phyloP scores from a whole-genome alignment of 2,888 invertebrate genomes.

The Cordilura impudica region DNA sequence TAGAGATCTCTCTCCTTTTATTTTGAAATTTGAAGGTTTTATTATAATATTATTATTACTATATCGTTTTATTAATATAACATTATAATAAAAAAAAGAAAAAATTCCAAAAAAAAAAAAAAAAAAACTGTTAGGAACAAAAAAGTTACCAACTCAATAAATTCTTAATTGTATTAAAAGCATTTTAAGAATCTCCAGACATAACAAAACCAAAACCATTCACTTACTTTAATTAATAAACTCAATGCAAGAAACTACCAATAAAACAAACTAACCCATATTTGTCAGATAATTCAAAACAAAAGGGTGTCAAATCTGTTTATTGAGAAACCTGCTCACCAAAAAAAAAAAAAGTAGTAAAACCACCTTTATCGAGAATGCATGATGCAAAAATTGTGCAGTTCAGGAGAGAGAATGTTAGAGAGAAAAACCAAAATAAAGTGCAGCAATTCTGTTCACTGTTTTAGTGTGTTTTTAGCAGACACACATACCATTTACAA shows the following conservation, averaged over 20 bases:
- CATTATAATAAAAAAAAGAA: no score
- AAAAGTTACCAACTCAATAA: no score
- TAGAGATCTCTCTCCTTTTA: no score
- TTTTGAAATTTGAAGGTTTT: no score
- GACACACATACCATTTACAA: neutral
- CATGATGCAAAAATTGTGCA: neutral
- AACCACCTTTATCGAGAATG: slow-evolving; percentile 50
- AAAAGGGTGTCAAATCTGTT: slow-evolving; percentile 59
- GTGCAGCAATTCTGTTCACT: slow-evolving; percentile 51
- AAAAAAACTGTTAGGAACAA: no score
- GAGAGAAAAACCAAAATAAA: slow-evolving; percentile 7
- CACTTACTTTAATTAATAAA: slow-evolving; percentile 29
- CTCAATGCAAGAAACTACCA: slow-evolving; percentile 37
- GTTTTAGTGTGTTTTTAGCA: slow-evolving; percentile 49
- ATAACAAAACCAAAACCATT: slow-evolving; percentile 18
- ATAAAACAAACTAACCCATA: slow-evolving; percentile 55
- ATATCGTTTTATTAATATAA: no score
- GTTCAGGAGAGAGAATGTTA: neutral
- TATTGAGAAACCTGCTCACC: slow-evolving; percentile 58
- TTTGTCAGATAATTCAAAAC: slow-evolving; percentile 52
- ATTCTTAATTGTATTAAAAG: neutral
- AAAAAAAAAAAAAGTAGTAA: slow-evolving; percentile 39
- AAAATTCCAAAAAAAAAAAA: no score
- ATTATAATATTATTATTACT: no score
- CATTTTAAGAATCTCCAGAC: neutral